Percentiles rank a stretch among this genome's conserved stretches.
Conservation (phyloP, 2,113 vertebrate species). For the Rhombomys opimus region DNA sequence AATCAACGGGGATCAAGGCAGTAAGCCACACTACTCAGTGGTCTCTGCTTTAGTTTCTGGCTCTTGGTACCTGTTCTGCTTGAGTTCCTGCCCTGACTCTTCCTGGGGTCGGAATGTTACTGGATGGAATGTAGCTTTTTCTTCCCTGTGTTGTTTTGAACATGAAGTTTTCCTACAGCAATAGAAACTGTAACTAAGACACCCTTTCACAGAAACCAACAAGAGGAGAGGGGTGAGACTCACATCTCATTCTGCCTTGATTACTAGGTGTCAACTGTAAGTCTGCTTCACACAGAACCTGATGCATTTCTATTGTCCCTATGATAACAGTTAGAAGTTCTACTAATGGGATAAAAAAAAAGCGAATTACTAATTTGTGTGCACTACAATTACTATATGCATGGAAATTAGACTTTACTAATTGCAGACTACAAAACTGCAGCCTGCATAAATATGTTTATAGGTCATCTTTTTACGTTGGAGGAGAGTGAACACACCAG, state of each 20-base stretch:
- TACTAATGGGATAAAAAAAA: not conserved
- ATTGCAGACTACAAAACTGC: not conserved
- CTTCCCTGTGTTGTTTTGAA: not conserved
- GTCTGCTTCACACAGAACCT: not conserved
- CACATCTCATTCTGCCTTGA: not conserved
- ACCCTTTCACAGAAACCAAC: not conserved
- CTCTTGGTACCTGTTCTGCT: not conserved
- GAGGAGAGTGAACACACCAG: constrained; percentile 18
- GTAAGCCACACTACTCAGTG: not conserved
- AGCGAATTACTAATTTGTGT: not conserved
- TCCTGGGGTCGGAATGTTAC: not conserved
- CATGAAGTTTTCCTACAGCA: not conserved
- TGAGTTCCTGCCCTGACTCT: not conserved
- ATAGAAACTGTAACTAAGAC: not conserved
- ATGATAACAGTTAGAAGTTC: not conserved
- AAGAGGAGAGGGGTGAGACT: not conserved
- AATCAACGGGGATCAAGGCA: not conserved
- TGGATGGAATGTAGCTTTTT: not conserved
- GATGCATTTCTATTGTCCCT: not conserved
- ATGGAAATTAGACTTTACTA: not conserved
- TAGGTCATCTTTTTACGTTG: constrained; percentile 21
- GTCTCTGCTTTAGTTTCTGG: not conserved
- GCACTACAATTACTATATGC: not conserved
- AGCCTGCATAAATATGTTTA: constrained; percentile 6
- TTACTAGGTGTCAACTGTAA: not conserved